Percentiles rank a stretch among this genome's conserved stretches.
phyloP scores from a whole-genome alignment of 2,888 invertebrate genomes.

The Phaonia tiefii region DNA sequence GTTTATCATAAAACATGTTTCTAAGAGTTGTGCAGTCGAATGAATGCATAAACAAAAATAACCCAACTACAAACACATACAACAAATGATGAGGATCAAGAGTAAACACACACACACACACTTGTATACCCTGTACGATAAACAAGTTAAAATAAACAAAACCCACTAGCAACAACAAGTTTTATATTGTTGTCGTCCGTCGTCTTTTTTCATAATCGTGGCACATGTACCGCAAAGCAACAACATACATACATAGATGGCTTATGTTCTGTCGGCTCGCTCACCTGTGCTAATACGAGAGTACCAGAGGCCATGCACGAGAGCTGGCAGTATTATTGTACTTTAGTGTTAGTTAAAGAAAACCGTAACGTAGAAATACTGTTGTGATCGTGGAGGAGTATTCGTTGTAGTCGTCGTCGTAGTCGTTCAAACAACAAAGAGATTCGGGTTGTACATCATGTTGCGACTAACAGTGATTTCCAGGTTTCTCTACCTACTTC shows the following conservation, averaged over 20 bases:
- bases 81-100: slow-evolving; percentile 1
- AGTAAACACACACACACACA: slow-evolving; percentile 26
- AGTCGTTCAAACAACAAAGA: slow-evolving; percentile 23
- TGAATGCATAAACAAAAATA: slow-evolving; percentile 21
- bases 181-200: too few relatives aligned
- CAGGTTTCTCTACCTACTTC: not conserved
- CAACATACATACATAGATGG: slow-evolving; percentile 21
- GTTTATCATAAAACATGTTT: slow-evolving; percentile 55
- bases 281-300: slow-evolving; percentile 69
- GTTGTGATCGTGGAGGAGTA: slow-evolving; percentile 59
- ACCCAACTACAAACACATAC: not conserved
- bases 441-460: slow-evolving; percentile 54
- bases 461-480: slow-evolving; percentile 57
- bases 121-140: not conserved
- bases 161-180: slow-evolving; percentile 5
- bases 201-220: slow-evolving; percentile 31
- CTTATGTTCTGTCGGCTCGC: slow-evolving; percentile 19
- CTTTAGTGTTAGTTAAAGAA: not conserved
- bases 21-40: slow-evolving; percentile 44
- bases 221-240: slow-evolving; percentile 18
- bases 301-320: slow-evolving; percentile 29
- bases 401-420: slow-evolving; percentile 11
- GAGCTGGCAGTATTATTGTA: not conserved
- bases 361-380: slow-evolving; percentile 43
- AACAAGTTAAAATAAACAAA: slow-evolving; percentile 19